Evolutionary conservation across 1,140 invertebrate species (phyloP), one percentile per base, ranked within the genome.

Genomic region (Drosophila littoralis): DNA sequence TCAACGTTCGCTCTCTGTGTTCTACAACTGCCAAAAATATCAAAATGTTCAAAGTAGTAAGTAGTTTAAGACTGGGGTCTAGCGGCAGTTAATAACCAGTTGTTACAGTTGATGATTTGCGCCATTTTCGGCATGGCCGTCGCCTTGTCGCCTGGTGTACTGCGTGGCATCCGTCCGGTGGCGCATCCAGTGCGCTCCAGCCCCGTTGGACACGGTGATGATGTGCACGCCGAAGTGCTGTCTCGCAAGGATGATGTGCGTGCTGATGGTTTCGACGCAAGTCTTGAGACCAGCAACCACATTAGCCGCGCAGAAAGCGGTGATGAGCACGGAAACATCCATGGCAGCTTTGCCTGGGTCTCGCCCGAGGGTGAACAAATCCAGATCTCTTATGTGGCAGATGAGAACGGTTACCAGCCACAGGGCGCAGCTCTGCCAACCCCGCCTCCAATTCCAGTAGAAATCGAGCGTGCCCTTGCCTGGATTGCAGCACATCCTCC

Each of bases 361-460:
- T 63, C 67, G 2, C 67, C 67, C 67, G 67, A 70, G 22, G 67
- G 67, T 2, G 35, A 40, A 2, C 40, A 40, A 1, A 3, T 70
- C n/a, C 2, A 2, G 4, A 6, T 70, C 15, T n/a, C 33, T 0
- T 70, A 70, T 48, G 42, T 55, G 5, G 67, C 67, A 6, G 67
- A 70, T 40, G 67, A 70, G 59, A 28, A 70, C 7, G 67, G 67
- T 7, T 93, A 92, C 75, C 91, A 91, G 61, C 93, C 94, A 32
- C 63, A 77, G n/a, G 93, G 93, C n/a, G 92, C 91, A 6, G 86
- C 91, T 2, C 90, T 93, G 42, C 93, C 93, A 33, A 91, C 68
- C 35, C 61, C 81, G 32, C 91, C 90, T 15, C 81, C 84, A 67
- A 68, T 83, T 13, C 86, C 86, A 73, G 77, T 22, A 1, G 76